Base-by-base conservation (phyloP, 2,797 vertebrate genomes). In the Zenarchopterus dispar region DNA sequence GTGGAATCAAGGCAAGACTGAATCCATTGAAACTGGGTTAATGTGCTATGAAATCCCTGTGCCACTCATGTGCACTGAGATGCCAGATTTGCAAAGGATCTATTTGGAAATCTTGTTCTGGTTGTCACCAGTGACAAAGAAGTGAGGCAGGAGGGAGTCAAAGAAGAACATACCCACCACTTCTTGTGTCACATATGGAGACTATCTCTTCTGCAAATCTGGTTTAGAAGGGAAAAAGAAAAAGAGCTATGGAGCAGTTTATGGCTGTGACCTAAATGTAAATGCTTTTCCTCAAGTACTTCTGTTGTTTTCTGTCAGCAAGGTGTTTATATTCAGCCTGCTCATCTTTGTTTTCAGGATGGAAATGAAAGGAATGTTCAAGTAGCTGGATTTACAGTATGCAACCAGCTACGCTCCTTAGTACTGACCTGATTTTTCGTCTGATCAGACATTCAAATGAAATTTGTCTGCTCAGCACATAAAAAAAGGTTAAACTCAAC, bases 11-110 rank as follows among this genome's bases (percentile, higher is more conserved):
- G 44, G 67, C 48, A 53, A 67, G 62, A 75, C 68, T 74, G 62
- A 69, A 78, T 85, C 63, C 54, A 43, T 41, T 36, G 56, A 74
- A 83, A 81, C 66, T 84, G 71, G 82, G 77, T 84, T 87, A 85
- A 84, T 79, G 64, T 79, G 66, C 72, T 81, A 56, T 76, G 82
- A 82, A 80, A 74, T 71, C 41, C 33, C 53, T 55, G 73, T 60
- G 49, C 71, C 77, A 70, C 53, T 82, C 72, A 49, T 73, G 70
- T 75, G 75, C 64, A 71, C 45, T 56, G 67, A 84, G 66, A 77
- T 62, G 75, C 62, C 73, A 82, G 62, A 70, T 70, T 52, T 78
- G 73, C 44, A 18, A 28, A 45, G 46, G 45, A 73, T 81, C 63
- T 70, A 46, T 77, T 72, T 73, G 26, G 58, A 68, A 63, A 78